Evolutionary conservation across 2,113 vertebrate species (phyloP).

Genomic region (Verasper variegatus): DNA sequence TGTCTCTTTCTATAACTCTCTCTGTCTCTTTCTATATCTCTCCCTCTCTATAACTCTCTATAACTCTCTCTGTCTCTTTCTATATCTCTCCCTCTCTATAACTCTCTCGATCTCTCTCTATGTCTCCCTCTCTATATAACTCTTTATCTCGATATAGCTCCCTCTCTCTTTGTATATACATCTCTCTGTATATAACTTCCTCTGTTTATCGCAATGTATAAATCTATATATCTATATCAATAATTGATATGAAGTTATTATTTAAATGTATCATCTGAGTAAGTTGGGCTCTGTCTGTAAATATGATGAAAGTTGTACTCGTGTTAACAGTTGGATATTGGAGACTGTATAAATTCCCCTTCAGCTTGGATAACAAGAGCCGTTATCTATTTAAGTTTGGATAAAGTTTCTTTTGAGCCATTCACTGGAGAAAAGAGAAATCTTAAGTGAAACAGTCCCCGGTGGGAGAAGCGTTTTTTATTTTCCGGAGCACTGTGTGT

Average conservation of each 20-base stretch:
- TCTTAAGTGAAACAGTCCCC: background rate
- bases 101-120: no score
- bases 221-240: background rate
- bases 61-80: no score
- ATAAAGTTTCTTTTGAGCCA: background rate
- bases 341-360: background rate
- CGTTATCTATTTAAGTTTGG: background rate
- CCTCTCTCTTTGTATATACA: background rate
- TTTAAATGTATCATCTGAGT: background rate
- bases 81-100: no score
- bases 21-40: no score
- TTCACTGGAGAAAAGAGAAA: background rate
- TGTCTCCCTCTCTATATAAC: no score
- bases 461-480: constrained; percentile 3
- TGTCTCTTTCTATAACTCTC: no score
- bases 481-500: constrained; percentile 13
- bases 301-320: background rate
- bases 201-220: no score
- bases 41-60: no score
- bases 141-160: background rate
- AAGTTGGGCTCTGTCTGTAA: background rate
- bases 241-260: no score
- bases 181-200: background rate
- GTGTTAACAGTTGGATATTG: background rate
- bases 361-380: background rate